A percentile compares a stretch with the other conserved stretches of the same genome.
Conservation (phyloP, 92 coral and sea anemone species). For the Epizoanthus scotinus region DNA sequence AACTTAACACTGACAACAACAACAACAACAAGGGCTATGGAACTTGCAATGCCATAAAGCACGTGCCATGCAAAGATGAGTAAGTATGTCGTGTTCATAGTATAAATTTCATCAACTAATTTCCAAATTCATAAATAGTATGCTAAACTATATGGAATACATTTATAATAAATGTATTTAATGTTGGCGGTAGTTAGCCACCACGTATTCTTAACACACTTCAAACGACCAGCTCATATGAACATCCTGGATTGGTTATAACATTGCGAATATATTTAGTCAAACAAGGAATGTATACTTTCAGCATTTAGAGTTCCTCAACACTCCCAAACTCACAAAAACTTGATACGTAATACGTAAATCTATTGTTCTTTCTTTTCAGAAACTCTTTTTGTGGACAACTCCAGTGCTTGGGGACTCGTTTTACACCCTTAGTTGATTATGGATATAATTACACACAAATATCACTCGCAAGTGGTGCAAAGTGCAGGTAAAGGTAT, state of each 20-base stretch:
- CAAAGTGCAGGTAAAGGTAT: slow-evolving; percentile 71
- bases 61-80: slow-evolving; percentile 51
- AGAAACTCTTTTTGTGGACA: slow-evolving; percentile 79
- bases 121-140: too few relatives aligned
- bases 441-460: slow-evolving; percentile 67
- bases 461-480: slow-evolving; percentile 48
- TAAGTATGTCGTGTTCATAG: background rate
- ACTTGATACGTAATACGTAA: too few relatives aligned
- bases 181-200: too few relatives aligned
- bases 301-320: too few relatives aligned
- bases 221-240: too few relatives aligned
- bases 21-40: slow-evolving; percentile 68
- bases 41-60: slow-evolving; percentile 54
- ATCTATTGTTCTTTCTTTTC: background rate
- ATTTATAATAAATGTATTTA: too few relatives aligned
- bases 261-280: too few relatives aligned
- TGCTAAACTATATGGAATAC: too few relatives aligned
- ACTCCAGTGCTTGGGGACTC: slow-evolving; percentile 62
- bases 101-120: background rate
- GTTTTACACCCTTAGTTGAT: slow-evolving; percentile 45
- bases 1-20: slow-evolving; percentile 51
- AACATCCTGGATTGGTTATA: too few relatives aligned
- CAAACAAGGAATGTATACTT: too few relatives aligned
- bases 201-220: too few relatives aligned
- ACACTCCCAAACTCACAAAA: too few relatives aligned